phyloP scores from a whole-genome alignment of 2,888 invertebrate species.

The Selenia dentaria region DNA sequence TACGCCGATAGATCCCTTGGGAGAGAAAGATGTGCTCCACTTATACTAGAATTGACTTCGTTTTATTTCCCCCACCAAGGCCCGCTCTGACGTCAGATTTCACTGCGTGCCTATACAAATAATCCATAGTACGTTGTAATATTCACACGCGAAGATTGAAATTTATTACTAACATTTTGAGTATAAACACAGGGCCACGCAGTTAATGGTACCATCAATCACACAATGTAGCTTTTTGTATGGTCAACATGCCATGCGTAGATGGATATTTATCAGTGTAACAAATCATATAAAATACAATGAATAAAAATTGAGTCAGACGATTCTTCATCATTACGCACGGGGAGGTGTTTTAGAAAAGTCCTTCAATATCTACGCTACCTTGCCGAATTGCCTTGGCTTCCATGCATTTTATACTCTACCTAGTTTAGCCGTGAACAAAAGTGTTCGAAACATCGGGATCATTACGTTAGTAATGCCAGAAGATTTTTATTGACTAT shows the following conservation, averaged over 20 bases:
- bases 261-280: slow-evolving; percentile 49
- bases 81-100: slow-evolving; percentile 43
- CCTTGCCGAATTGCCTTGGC: too few species aligned
- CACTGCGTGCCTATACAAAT: slow-evolving; percentile 40
- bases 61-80: slow-evolving; percentile 50
- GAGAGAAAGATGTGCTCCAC: slow-evolving; percentile 64
- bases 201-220: slow-evolving; percentile 50
- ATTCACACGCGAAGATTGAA: slow-evolving; percentile 31
- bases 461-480: too few species aligned
- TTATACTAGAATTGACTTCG: slow-evolving; percentile 63
- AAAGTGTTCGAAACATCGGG: too few species aligned
- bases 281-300: slow-evolving; percentile 44
- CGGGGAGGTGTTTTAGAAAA: neutral
- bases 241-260: slow-evolving; percentile 42
- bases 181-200: slow-evolving; percentile 36
- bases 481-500: too few species aligned
- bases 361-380: neutral
- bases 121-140: slow-evolving; percentile 27
- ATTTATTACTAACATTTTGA: slow-evolving; percentile 46
- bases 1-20: slow-evolving; percentile 61
- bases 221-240: slow-evolving; percentile 47
- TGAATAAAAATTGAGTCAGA: slow-evolving; percentile 35
- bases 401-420: too few species aligned
- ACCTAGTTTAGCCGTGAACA: too few species aligned
- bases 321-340: neutral